Base-by-base conservation (phyloP, 2,888 invertebrate species). In the Ormyrus pomaceus region DNA sequence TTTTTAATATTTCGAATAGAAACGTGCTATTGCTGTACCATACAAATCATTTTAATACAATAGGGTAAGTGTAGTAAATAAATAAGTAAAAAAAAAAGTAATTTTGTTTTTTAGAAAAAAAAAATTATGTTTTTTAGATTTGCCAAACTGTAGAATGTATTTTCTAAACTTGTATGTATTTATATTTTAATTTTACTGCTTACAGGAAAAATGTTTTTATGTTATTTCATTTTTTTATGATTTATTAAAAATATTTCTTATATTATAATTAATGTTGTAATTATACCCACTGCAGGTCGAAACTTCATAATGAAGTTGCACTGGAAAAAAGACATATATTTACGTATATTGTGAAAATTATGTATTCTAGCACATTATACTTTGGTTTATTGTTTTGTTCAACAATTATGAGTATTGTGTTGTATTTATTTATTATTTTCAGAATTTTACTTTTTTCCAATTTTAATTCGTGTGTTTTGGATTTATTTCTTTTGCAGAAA, bases 1-100 rank as follows among this genome's bases (percentile, higher is more conserved):
- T n/a, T 80, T 82, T 82, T 80, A 75, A 77, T 80, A 77, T 82
- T 80, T 82, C 76, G 76, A 80, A 77, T 82, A 82, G 82, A 82
- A 77, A 78, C 50, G 77, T 78, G 79, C 74, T 82, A 75, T 77
- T 82, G 80, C 82, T 82, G 82, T 82, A 82, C 82, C 77, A 80
- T 78, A 75, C 79, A 72, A 82, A 82, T 77, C 69, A 74, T 77
- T 73, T 80, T 78, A 80, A 82, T 75, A 68, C 62, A 58, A 66
- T 82, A 82, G 82, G 82, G 82, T 82, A 82, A 82, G 82, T 82
- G 70, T 75, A 82, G 75, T 61, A 77, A 65, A 77, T 61, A 77
- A 65, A 77, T 61, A 53, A 55, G 53, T 65, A 70, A 74, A 70
- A 56, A 73, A 77, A 75, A 64, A 76, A 56, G 48, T 13, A 65